Conservation (phyloP, 1,140 invertebrate genomes). For the Planococcus citri region DNA sequence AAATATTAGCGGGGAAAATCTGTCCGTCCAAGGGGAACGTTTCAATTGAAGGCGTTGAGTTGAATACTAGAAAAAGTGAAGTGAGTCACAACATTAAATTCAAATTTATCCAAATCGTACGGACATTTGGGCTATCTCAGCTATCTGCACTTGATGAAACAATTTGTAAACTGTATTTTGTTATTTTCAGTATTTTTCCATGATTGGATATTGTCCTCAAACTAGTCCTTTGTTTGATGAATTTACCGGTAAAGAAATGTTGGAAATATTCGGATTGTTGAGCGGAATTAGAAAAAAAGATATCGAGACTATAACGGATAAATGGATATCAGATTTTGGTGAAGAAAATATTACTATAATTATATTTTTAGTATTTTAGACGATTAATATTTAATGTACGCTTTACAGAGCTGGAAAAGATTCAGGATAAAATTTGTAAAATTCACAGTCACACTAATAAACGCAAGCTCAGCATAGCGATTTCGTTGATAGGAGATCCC, state of each 20-base stretch:
- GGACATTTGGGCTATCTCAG: too few species aligned
- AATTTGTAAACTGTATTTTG: not conserved
- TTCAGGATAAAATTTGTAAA: constrained; percentile 39
- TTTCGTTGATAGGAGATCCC: constrained; percentile 81
- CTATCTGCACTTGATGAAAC: not conserved
- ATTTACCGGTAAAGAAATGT: constrained; percentile 63
- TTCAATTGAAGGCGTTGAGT: constrained; percentile 22
- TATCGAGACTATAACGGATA: constrained; percentile 38
- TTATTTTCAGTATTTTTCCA: constrained; percentile 37
- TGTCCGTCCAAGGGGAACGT: constrained; percentile 26
- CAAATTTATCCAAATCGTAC: too few species aligned
- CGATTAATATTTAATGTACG: constrained; percentile 52
- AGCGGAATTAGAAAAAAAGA: constrained; percentile 46
- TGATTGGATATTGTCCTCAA: constrained; percentile 72
- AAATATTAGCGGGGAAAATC: constrained; percentile 67
- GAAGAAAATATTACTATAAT: not conserved
- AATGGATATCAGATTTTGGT: constrained; percentile 43
- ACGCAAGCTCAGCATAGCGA: constrained; percentile 82
- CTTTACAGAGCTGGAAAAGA: constrained; percentile 66
- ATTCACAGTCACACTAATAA: constrained; percentile 78
- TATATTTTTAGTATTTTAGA: constrained; percentile 43
- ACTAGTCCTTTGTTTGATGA: constrained; percentile 70
- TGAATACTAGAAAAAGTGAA: not conserved
- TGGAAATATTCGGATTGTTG: constrained; percentile 59
- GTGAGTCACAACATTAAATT: too few species aligned